These are phyloP conservation scores for Epinephelus malabaricus DNA, from an alignment of 2,797 vertebrate species.

Conservation along the genomic window DNA sequence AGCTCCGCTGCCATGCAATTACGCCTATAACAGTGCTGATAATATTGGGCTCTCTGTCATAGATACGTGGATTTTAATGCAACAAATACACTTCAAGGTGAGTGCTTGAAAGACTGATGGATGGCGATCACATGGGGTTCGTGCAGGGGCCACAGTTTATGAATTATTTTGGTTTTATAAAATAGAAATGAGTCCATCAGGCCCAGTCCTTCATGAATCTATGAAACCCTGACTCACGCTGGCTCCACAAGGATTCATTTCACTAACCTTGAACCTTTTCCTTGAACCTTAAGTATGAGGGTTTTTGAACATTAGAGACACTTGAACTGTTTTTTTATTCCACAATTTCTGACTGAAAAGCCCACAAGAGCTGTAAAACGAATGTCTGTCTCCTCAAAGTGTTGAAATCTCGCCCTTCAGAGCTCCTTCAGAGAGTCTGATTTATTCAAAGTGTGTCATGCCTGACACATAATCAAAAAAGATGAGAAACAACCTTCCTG, in stretches of 20 bases:
- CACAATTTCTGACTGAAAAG: constrained; percentile 10
- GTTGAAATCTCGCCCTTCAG: constrained; percentile 11
- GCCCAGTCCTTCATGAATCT: neutral
- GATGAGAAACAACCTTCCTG: constrained; percentile 20
- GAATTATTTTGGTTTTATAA: constrained; percentile 21
- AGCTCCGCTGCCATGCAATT: constrained; percentile 47
- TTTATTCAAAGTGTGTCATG: constrained; percentile 16
- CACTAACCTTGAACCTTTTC: constrained; percentile 7
- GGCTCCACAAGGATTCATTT: neutral
- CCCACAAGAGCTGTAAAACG: constrained; percentile 25
- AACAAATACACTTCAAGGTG: constrained; percentile 25
- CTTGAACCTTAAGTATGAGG: neutral
- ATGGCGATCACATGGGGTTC: constrained; percentile 11
- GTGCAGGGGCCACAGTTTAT: neutral
- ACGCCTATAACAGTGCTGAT: constrained; percentile 49
- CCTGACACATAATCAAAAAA: constrained; percentile 19
- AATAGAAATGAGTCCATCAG: constrained; percentile 26
- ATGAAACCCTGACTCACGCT: constrained; percentile 1
- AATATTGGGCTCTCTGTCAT: constrained; percentile 22
- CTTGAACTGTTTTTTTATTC: neutral
- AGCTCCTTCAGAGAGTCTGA: neutral
- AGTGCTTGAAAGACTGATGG: constrained; percentile 2
- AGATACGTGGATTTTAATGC: constrained; percentile 44
- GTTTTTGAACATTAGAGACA: constrained; percentile 2
- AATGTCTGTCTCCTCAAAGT: neutral